Evolutionary conservation across 2,113 vertebrate genomes (phyloP).

Genomic region (Anoplopoma fimbria): DNA sequence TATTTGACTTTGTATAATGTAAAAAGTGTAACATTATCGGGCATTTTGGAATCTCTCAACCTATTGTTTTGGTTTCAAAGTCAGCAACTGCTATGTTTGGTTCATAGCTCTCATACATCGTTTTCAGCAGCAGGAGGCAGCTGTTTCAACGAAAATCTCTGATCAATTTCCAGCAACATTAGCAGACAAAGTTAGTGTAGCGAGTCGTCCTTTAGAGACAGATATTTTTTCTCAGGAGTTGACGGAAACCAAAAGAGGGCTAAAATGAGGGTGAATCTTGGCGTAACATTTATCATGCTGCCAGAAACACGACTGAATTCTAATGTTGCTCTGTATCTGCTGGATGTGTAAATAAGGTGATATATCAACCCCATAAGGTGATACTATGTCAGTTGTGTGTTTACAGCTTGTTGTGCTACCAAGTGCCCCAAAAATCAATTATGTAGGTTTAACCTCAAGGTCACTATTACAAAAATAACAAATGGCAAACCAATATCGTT

Average conservation of each 20-base stretch:
- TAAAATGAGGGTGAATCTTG: not conserved
- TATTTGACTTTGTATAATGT: not conserved
- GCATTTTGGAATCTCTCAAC: not conserved
- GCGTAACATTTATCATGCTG: not conserved
- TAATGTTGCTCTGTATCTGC: not conserved
- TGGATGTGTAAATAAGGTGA: not conserved
- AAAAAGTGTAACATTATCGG: not conserved
- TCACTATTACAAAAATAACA: not conserved
- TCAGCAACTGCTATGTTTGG: not conserved
- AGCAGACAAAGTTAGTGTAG: not conserved
- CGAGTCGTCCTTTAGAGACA: not conserved
- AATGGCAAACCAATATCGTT: not conserved
- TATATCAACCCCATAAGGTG: not conserved
- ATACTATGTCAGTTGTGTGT: not conserved
- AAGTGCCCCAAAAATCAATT: not conserved
- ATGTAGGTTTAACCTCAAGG: not conserved
- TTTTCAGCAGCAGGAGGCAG: not conserved
- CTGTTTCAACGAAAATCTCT: too few relatives aligned
- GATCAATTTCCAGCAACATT: not conserved
- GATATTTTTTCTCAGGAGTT: not conserved
- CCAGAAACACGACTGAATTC: not conserved
- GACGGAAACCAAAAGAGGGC: not conserved
- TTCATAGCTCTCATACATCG: too few relatives aligned
- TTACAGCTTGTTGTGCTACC: not conserved
- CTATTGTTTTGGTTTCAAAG: not conserved